phyloP scores from a whole-genome alignment of 2,113 vertebrate genomes.

The Choloepus hoffmanni region DNA sequence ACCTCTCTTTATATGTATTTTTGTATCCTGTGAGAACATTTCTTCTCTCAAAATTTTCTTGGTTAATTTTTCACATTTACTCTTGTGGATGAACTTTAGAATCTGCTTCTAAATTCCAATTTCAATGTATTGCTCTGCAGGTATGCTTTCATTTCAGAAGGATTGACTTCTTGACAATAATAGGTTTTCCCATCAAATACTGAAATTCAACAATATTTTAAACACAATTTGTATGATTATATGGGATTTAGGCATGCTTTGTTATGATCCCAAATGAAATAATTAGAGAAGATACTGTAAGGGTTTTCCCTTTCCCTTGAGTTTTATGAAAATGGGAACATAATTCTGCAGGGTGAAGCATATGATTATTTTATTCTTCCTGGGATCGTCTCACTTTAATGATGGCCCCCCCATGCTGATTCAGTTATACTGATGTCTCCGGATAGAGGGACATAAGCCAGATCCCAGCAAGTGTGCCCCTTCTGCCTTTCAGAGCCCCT shows the following conservation, averaged over 20 bases:
- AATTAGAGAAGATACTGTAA: background rate
- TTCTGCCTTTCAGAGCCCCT: background rate
- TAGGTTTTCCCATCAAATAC: background rate
- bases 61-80: background rate
- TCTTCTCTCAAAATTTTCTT: background rate
- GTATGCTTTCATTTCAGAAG: background rate
- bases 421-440: background rate
- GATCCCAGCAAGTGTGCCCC: background rate
- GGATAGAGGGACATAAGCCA: no score
- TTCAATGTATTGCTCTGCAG: background rate
- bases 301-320: background rate
- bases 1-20: background rate
- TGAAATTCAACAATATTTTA: background rate
- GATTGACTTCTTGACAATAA: background rate
- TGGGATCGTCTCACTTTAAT: background rate
- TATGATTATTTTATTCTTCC: background rate
- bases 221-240: background rate
- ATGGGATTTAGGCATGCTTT: background rate
- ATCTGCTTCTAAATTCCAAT: background rate
- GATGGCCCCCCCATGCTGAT: background rate
- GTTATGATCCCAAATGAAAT: background rate
- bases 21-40: background rate
- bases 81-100: background rate
- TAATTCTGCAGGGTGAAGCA: background rate
- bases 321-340: background rate